A percentile compares a stretch with the other conserved stretches of the same genome.
Conservation (phyloP, 2,888 invertebrate genomes). For the Isotomurus palustris region DNA sequence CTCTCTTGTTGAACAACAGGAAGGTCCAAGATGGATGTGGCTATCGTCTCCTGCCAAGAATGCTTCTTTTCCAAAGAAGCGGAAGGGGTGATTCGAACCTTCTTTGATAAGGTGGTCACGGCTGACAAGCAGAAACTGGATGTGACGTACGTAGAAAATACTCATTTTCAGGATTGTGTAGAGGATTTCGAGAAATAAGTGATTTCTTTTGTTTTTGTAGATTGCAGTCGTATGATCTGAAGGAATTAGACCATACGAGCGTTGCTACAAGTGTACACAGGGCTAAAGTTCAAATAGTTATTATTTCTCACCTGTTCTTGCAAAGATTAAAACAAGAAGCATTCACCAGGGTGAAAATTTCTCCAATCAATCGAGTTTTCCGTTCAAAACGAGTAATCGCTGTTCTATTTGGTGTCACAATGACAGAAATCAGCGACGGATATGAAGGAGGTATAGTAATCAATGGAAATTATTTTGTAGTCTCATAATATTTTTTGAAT, state of each 20-base stretch:
- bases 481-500: constrained; percentile 4
- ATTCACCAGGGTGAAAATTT: constrained; percentile 32
- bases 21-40: constrained; percentile 43
- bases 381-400: constrained; percentile 44
- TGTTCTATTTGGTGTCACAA: constrained; percentile 34
- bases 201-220: constrained; percentile 24
- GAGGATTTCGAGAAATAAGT: constrained; percentile 6
- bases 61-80: constrained; percentile 42
- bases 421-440: constrained; percentile 31
- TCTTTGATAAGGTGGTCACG: constrained; percentile 41
- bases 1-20: too few relatives aligned
- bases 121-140: constrained; percentile 42
- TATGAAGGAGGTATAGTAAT: constrained; percentile 31
- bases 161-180: too few relatives aligned
- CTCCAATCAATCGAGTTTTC: constrained; percentile 42
- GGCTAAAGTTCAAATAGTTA: constrained; percentile 45
- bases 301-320: constrained; percentile 44
- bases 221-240: constrained; percentile 40
- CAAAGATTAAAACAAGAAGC: constrained; percentile 42
- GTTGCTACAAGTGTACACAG: constrained; percentile 40
- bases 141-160: constrained; percentile 41
- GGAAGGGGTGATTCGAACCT: constrained; percentile 32
- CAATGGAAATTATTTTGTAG: constrained; percentile 19
- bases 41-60: constrained; percentile 39
- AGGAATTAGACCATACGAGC: constrained; percentile 39